Evolutionary conservation across 2,888 invertebrate genomes (phyloP).

Genomic region (Apodemia hepburni): DNA sequence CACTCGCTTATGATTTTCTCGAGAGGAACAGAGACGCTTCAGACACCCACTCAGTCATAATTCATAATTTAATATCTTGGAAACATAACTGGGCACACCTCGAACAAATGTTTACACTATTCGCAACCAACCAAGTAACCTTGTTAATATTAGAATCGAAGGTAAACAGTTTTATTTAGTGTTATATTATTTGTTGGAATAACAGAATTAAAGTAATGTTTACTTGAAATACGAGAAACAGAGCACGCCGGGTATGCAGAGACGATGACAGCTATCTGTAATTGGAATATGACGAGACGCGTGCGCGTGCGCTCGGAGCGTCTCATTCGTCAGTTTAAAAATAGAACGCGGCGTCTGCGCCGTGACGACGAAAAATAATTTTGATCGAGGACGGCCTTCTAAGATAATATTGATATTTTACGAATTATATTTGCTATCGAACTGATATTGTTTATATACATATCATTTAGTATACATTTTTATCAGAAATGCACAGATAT

Average conservation of each 20-base stretch:
- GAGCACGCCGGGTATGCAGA: constrained; percentile 56
- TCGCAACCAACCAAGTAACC: constrained; percentile 37
- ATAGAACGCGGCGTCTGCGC: constrained; percentile 77
- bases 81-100: constrained; percentile 45
- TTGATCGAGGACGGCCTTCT: constrained; percentile 72
- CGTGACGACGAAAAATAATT: constrained; percentile 79
- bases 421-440: constrained; percentile 35
- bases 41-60: constrained; percentile 67
- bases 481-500: no score
- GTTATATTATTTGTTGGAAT: constrained; percentile 35
- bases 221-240: constrained; percentile 48
- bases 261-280: constrained; percentile 76
- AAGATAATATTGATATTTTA: constrained; percentile 78
- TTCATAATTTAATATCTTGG: constrained; percentile 74
- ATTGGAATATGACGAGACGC: constrained; percentile 78
- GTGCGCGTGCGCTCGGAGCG: constrained; percentile 74
- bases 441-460: neutral
- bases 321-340: constrained; percentile 80
- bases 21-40: constrained; percentile 60
- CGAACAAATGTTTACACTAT: constrained; percentile 52
- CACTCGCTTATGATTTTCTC: constrained; percentile 45
- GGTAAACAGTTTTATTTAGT: constrained; percentile 23
- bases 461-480: no score
- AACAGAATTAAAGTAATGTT: constrained; percentile 44
- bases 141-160: constrained; percentile 25